Base-by-base conservation (phyloP, 1,140 invertebrate species). In the Trinorchestia longiramus region DNA sequence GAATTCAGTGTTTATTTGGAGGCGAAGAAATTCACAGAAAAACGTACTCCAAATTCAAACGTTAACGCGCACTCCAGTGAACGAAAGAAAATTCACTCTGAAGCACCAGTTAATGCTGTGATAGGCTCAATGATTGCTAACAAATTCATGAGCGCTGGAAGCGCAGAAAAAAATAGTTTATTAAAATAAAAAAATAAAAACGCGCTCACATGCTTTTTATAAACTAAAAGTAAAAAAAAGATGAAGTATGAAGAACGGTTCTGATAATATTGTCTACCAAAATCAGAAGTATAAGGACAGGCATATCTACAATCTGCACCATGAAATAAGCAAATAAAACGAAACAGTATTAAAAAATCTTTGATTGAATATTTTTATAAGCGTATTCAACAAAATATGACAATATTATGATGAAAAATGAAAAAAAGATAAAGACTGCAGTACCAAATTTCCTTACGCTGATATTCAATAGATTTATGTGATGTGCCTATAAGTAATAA, bases 21-120 rank as follows among this genome's bases (percentile, higher is more conserved):
- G 41, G 43, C 11, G 88, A 90, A 90, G 88, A 90, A 90, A 90
- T 36, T 11, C 88, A 90, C 88, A 90, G 88, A 90, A 90, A 42
- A 41, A 8, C 23, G 88, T 3, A 90, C 88, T 41, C 88, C 11
- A 90, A 90, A 90, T 17, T 42, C 8, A 90, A 90, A 90, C 41
- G 43, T 17, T 8, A 8, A 90, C 41, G 43, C n/a, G 36, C 23
- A 90, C 88, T 41, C 88, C 15, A 90, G 88, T 8, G 41, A 90
- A 42, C 62, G 62, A 77, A 77, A 77, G 62, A 77, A 77, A 77
- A 3, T 23, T 23, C 62, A 77, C 62, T 77, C 62, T 15, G 62
- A 36, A 77, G 28, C 3, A 77, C 62, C 62, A 77, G 11, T 77
- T 77, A 77, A 77, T 11, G 28, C 62, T 3, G 62, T 77, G 15